Percentiles rank a stretch among this genome's conserved stretches.
Conservation (phyloP, 2,888 invertebrate species). For the Meloe dianella region DNA sequence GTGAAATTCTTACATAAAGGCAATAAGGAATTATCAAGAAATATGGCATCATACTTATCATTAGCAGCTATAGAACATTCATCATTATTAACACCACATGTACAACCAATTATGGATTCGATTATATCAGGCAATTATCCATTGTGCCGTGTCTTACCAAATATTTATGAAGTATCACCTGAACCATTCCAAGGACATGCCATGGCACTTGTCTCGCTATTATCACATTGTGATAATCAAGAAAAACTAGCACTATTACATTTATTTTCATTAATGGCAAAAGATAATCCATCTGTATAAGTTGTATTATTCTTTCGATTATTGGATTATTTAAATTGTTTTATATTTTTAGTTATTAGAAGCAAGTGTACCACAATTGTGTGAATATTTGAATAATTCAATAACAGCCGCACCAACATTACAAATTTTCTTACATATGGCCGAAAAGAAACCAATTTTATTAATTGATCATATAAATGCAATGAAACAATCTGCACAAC, state of each 20-base stretch:
- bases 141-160: constrained; percentile 85
- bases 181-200: constrained; percentile 86
- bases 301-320: constrained; percentile 36
- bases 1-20: constrained; percentile 91
- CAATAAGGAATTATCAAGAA: constrained; percentile 86
- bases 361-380: constrained; percentile 80
- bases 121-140: constrained; percentile 90
- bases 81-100: constrained; percentile 82
- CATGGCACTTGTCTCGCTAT: constrained; percentile 77
- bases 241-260: constrained; percentile 86
- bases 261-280: constrained; percentile 82
- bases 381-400: constrained; percentile 73
- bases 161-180: constrained; percentile 87
- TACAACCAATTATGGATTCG: constrained; percentile 88
- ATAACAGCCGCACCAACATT: constrained; percentile 70
- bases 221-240: constrained; percentile 83
- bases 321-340: constrained; percentile 2
- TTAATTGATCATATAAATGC: constrained; percentile 74
- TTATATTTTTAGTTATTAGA: constrained; percentile 68
- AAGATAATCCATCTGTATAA: constrained; percentile 77
- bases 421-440: constrained; percentile 77
- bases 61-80: constrained; percentile 92
- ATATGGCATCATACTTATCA: constrained; percentile 90
- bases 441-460: constrained; percentile 71
- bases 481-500: constrained; percentile 72